Base-by-base conservation (phyloP, 2,797 vertebrate genomes). In the Triplophysa bombifrons region DNA sequence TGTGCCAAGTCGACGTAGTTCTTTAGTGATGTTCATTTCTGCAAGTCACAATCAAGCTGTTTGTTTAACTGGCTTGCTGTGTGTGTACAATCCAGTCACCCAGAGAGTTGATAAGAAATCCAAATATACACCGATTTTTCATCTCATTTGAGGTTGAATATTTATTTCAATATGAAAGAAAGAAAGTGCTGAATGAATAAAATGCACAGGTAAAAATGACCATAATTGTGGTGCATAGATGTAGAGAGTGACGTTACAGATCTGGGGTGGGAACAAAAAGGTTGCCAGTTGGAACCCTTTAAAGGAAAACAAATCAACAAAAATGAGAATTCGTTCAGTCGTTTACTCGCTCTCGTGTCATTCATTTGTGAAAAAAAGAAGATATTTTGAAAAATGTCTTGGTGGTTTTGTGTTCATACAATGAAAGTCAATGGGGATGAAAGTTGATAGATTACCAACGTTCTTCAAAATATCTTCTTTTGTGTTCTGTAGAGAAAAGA, bases 1-100 rank as follows among this genome's bases (percentile, higher is more conserved):
- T 64, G 77, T 80, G 70, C 63, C 69, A 80, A 30, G 69, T 80
- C 22, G 10, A 73, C 30, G 70, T 80, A 72, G 69, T 72, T 48
- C 61, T 46, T 71, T 80, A 55, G 76, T 78, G 56, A 64, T 6
- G 20, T 30, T 71, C 56, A 71, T 78, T 78, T 63, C 66, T 19
- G 56, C 44, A 72, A 78, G 69, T 79, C 67, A 78, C 76, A 64
- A 78, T 63, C 44, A 71, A 41, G 20, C 53, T n/a, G 50, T 80
- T 56, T 56, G 56, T 78, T 69, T 69, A 41, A 60, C 74, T 68
- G 65, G 53, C 65, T 61, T 63, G 67, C 56, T 30, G 51, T 73
- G 69, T 66, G 13, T 66, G 50, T 72, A 80, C 60, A 65, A 48
- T 73, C 51, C 77, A 65, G 38, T 73, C 70, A 46, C 50, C 60